phyloP scores from a whole-genome alignment of 1,140 invertebrate species.

The Lordiphosa clarofinis region DNA sequence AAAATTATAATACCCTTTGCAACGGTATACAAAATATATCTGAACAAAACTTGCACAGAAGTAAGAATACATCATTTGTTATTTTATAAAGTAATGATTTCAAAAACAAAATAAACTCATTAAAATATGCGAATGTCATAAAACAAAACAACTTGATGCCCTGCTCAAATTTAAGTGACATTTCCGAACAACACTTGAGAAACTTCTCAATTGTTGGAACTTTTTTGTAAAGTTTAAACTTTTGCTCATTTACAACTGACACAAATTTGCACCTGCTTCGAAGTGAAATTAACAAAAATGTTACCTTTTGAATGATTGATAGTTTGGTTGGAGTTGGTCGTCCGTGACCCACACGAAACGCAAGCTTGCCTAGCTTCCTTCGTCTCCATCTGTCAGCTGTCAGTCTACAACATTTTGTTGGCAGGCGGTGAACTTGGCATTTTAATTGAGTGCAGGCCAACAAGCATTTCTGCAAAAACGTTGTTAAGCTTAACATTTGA shows the following conservation, averaged over 20 bases:
- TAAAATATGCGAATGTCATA: constrained; percentile 1
- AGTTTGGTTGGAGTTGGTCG: background rate
- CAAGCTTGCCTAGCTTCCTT: constrained; percentile 1
- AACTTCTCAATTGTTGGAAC: background rate
- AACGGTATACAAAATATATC: too few relatives aligned
- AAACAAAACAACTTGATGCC: background rate
- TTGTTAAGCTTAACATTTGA: constrained; percentile 22
- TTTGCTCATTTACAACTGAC: constrained; percentile 9
- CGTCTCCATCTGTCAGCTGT: constrained; percentile 68
- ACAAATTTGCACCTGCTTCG: constrained; percentile 6
- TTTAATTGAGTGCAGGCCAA: constrained; percentile 60
- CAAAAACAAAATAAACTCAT: background rate
- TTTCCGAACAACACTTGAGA: background rate
- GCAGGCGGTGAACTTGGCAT: constrained; percentile 69
- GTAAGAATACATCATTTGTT: too few relatives aligned
- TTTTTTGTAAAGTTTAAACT: background rate
- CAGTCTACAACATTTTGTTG: constrained; percentile 43
- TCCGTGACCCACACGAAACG: background rate
- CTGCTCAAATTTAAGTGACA: constrained; percentile 8
- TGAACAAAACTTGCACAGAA: too few relatives aligned
- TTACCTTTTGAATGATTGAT: constrained; percentile 7
- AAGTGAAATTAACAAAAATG: background rate
- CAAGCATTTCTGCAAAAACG: constrained; percentile 6
- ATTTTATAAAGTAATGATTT: too few relatives aligned
- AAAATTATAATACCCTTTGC: too few relatives aligned